Evolutionary conservation across 2,888 invertebrate species (phyloP), one percentile per base, ranked within the genome.

Genomic region (Choreutis nemorana): DNA sequence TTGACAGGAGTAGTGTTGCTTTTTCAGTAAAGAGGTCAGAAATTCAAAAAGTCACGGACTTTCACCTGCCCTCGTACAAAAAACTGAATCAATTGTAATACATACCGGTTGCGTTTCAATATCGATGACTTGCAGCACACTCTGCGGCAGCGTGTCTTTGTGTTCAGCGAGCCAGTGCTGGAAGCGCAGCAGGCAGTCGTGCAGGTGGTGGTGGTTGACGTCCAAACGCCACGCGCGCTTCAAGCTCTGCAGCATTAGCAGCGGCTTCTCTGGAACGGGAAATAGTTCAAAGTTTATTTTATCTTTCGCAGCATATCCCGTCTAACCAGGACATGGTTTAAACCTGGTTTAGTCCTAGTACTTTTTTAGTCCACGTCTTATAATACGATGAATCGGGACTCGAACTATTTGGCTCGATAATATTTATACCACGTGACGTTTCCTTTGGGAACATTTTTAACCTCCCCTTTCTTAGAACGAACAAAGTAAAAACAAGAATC

Each of bases 201-300:
- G 96, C 31, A 98, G 82, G 50, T 89, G 86, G 14, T 94, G 90
- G 27, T 90, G 80, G 43, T 89, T 84, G 41, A 55, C 50, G 45
- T 72, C 58, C 42, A 97, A 72, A 30, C 83, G 83, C 62, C 87
- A 83, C 31, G 96, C 97, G 32, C 97, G 87, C 62, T 93, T 96
- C 60, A 98, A 84, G 46, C 96, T 94, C 73, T 97, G 96, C 50
- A 98, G 83, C 97, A 98, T 97, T 46, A 97, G 81, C 35, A 98
- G 81, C 28, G 93, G 86, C 73, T 94, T 94, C 51, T 86, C 92
- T 92, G 81, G 2, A 75, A 75, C 27, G 30, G 11, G 8, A 7
- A 1, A 23, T 22, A 8, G 9, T 22, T 2, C 10, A 22, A 8
- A 22, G 4, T 22, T n/a, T 2, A n/a, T 22, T 10, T 22, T 22